Evolutionary conservation across 2,113 vertebrate species (phyloP).

Genomic region (Sebastes schlegelii): DNA sequence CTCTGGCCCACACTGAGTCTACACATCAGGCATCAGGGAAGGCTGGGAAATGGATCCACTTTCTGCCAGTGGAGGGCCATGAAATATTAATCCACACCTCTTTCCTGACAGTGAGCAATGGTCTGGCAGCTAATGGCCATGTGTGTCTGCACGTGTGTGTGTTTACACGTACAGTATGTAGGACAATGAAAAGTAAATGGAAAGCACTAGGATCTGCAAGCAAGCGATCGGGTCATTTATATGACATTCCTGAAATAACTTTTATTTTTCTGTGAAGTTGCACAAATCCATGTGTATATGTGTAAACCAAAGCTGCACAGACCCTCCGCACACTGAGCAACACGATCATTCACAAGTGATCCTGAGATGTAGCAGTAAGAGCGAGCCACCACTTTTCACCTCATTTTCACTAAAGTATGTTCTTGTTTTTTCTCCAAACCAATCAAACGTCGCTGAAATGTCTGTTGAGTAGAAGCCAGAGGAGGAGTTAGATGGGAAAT

Average conservation of each 20-base stretch:
- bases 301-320: conserved; percentile 42
- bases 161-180: conserved; percentile 1
- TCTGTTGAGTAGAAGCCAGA: conserved; percentile 14
- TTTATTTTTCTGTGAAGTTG: conserved; percentile 44
- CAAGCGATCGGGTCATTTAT: conserved; percentile 15
- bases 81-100: conserved; percentile 78
- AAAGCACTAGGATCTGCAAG: no score
- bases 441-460: neutral
- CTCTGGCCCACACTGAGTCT: conserved; percentile 42
- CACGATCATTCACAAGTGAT: conserved; percentile 22
- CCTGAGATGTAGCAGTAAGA: conserved; percentile 18
- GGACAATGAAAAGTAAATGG: conserved; percentile 42
- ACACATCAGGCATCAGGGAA: conserved; percentile 53
- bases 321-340: conserved; percentile 10
- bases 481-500: conserved; percentile 41
- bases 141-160: conserved; percentile 16
- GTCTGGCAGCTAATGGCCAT: conserved; percentile 29
- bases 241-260: conserved; percentile 59
- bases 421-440: conserved; percentile 3
- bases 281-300: conserved; percentile 42
- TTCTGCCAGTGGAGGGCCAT: conserved; percentile 58
- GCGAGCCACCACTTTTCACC: conserved; percentile 6
- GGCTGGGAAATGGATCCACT: conserved; percentile 57
- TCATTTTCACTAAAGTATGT: conserved; percentile 14
- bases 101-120: conserved; percentile 67